Base-by-base conservation (phyloP, 2,797 vertebrate species). In the Siniperca obscura region DNA sequence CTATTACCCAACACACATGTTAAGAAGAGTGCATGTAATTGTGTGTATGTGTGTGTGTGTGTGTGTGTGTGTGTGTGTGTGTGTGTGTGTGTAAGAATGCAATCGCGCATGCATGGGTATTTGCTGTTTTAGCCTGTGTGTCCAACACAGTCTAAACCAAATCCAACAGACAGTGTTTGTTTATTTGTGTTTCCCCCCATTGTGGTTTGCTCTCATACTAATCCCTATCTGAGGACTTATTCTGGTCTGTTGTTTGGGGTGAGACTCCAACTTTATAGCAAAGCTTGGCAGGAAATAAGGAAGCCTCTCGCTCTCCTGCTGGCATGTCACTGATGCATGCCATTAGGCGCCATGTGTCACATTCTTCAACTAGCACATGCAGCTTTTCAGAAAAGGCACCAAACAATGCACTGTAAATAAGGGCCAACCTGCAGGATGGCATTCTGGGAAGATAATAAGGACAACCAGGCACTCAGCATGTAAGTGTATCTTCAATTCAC, bases 181-280 rank as follows among this genome's bases (percentile, higher is more conserved):
- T 91, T 92, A 65, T 86, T 76, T 71, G 57, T 71, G 75, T 82
- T 71, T 78, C 40, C 34, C 64, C 74, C 81, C 66, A 13, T 72
- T 65, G 82, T 68, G 71, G 76, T 84, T 86, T 30, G 11, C 81
- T 67, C 80, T 88, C 89, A 53, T 55, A 53, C 87, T 93, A 92
- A 94, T 93, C 92, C 90, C 80, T 69, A 55, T 90, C 84, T 85
- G 85, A 91, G 84, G 88, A 90, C 84, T 87, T 90, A 80, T 86
- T 90, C 87, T 81, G 86, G 56, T 91, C 83, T 86, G 89, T 83
- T 85, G 87, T 91, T 86, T 81, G 55, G 83, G 87, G 76, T 85
- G 82, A 91, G 82, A 86, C 85, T 86, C 78, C 64, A 77, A 84
- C 83, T 90, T 77, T 81, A 87, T 77, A 74, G 82, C 70, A 55